A percentile compares a stretch with the other conserved stretches of the same genome.
Conservation (phyloP, 1,140 invertebrate genomes). For the Probaryconus sp. region DNA sequence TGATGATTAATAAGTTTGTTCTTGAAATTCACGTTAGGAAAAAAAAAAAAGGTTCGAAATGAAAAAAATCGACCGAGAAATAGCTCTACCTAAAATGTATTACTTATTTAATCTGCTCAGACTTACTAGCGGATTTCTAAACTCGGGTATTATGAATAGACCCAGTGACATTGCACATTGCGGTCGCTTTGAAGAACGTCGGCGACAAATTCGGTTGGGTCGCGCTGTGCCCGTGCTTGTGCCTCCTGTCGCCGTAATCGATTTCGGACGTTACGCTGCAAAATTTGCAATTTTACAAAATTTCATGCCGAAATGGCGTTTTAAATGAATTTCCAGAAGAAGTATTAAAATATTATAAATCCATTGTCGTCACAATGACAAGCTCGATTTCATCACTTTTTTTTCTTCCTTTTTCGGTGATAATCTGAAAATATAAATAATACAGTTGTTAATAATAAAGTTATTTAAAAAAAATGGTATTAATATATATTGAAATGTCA, state of each 20-base stretch:
- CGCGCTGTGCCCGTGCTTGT: no score
- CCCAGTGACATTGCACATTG: conserved; percentile 41
- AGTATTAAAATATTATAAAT: conserved; percentile 61
- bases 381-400: conserved; percentile 38
- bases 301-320: conserved; percentile 16
- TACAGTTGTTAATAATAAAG: no score
- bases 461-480: no score
- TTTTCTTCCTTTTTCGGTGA: conserved; percentile 49
- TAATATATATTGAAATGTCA: no score
- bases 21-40: no score
- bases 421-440: conserved; percentile 51
- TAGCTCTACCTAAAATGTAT: no score
- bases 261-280: conserved; percentile 68
- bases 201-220: conserved; percentile 68
- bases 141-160: conserved; percentile 24
- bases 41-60: no score
- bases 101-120: no score
- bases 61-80: no score
- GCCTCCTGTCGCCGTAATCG: conserved; percentile 56
- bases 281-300: conserved; percentile 62
- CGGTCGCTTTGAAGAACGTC: conserved; percentile 3
- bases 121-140: no score
- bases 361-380: conserved; percentile 54
- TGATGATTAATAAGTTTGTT: no score
- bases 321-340: not conserved